Evolutionary conservation across 2,888 invertebrate species (phyloP).

Genomic region (Sussaba pulchella): DNA sequence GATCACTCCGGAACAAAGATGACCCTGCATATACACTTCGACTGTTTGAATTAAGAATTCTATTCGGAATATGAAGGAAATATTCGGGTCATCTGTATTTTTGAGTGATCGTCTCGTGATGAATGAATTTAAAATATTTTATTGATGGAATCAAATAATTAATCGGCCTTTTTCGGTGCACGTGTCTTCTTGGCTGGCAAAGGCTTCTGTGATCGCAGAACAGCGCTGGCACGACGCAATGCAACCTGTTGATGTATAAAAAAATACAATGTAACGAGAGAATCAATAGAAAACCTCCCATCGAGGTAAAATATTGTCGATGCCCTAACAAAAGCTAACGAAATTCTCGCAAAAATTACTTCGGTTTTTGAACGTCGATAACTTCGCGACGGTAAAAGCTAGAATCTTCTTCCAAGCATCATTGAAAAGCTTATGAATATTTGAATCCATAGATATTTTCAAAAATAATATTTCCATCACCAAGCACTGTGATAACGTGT

Average conservation of each 20-base stretch:
- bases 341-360: too few species aligned
- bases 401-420: too few species aligned
- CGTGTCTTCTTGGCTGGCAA: constrained; percentile 92
- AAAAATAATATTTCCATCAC: too few species aligned
- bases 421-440: too few species aligned
- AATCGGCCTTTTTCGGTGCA: constrained; percentile 92
- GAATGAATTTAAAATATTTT: constrained; percentile 65
- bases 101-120: constrained; percentile 1
- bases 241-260: constrained; percentile 88
- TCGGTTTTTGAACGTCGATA: too few species aligned
- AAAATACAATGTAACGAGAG: neutral
- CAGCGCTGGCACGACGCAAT: constrained; percentile 96
- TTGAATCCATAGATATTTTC: too few species aligned
- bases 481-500: too few species aligned
- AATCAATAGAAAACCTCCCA: neutral
- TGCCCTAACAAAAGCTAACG: too few species aligned
- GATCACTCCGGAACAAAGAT: constrained; percentile 58
- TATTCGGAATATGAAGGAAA: constrained; percentile 11
- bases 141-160: constrained; percentile 83
- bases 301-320: too few species aligned
- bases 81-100: constrained; percentile 59
- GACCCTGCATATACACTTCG: constrained; percentile 36
- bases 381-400: too few species aligned
- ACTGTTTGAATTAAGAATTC: neutral
- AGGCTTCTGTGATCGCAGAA: constrained; percentile 96